These are phyloP conservation scores for Gallinago nigripennis DNA, from an alignment of 2,797 vertebrate species.

Conservation along the genomic window DNA sequence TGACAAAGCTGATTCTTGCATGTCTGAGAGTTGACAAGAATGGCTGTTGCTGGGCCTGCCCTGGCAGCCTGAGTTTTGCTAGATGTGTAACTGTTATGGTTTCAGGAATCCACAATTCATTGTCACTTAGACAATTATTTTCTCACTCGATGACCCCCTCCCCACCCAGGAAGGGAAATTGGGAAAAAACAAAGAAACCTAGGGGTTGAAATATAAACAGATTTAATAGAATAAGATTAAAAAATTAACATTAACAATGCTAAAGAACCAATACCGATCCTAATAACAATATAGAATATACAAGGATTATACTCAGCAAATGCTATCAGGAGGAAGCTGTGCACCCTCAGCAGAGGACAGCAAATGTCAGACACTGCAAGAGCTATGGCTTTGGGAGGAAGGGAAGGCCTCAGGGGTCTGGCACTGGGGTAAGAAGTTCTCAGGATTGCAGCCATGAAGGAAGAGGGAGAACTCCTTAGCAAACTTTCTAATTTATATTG, in stretches of 20 bases:
- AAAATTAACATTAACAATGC: not conserved
- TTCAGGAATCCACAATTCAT: not conserved
- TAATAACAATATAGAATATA: not conserved
- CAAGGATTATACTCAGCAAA: not conserved
- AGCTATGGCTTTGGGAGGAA: not conserved
- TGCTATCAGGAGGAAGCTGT: not conserved
- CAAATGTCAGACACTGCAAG: not conserved
- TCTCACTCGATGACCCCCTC: not conserved
- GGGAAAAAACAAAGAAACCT: not conserved
- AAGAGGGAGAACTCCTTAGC: not conserved
- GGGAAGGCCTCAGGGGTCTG: not conserved
- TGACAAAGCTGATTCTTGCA: fast-evolving
- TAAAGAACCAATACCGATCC: not conserved
- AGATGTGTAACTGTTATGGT: not conserved
- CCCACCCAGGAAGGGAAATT: not conserved
- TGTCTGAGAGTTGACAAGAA: not conserved
- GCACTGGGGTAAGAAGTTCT: not conserved
- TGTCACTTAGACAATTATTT: not conserved
- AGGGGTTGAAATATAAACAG: not conserved
- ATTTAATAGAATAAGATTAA: not conserved
- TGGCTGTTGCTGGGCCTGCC: not conserved
- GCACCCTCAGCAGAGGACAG: not conserved
- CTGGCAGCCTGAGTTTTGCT: fast-evolving
- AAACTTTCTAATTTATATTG: not conserved
- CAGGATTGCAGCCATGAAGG: not conserved